Evolutionary conservation across 2,797 vertebrate genomes (phyloP), one percentile per base, ranked within the genome.

Genomic region (Pyrocephalus nanus): DNA sequence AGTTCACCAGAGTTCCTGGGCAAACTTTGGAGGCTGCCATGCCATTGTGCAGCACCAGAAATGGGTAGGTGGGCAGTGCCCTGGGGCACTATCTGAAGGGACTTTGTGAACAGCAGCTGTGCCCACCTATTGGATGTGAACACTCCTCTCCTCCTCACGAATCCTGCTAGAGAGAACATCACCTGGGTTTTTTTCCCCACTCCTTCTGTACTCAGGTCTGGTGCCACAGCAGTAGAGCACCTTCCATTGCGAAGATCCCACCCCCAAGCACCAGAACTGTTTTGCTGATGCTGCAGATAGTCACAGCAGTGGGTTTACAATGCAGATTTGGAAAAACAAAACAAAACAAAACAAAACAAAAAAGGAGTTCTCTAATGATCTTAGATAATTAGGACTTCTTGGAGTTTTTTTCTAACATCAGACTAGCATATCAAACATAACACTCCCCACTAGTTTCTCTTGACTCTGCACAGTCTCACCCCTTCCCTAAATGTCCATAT

Each of bases 101-200:
- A 64, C 18, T 71, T 32, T 8, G 34, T 67, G 70, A 71, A 8
- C 20, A 58, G 6, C 30, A 45, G 34, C 38, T 45, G 25, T 67
- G 34, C 58, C 34, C 29, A 4, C 3, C 5, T 54, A 6, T 4
- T 38, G 51, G 36, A 23, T 66, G 47, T 27, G 53, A 23, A 22
- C 22, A 34, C 22, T 36, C 69, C 48, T 72, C 60, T 86, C 21
- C 55, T 81, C 47, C 67, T 86, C 32, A 3, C 8, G 13, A 54
- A 18, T 66, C 62, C 45, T 71, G 38, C 34, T 15, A 26, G 12
- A 34, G 16, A 66, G 30, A 55, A 22, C 32, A 79, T 42, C 9
- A 8, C 3, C 40, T 53, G 34, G 0, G 4, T 21, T 19, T 36
- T 26, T 2, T 0, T 1, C 27, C 12, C 8, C 12, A 19, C 17